Evolutionary conservation across 2,113 vertebrate genomes (phyloP).

Genomic region (Grantiella picta): DNA sequence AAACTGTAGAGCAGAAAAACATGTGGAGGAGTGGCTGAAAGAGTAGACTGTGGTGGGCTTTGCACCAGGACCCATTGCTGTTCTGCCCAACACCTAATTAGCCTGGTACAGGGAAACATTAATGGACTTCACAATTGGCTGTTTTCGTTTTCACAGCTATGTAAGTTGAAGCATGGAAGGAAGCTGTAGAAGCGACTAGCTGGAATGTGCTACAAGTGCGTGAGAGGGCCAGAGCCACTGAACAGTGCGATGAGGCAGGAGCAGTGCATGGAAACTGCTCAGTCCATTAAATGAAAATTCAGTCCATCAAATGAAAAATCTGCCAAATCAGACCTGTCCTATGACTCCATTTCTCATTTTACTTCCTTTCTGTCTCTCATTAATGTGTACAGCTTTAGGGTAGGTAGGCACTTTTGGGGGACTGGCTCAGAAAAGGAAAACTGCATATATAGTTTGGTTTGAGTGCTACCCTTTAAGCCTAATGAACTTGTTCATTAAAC

Average conservation of each 20-base stretch:
- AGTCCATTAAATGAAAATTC: not conserved
- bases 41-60: not conserved
- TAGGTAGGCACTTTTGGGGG: not conserved
- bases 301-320: not conserved
- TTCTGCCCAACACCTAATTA: not conserved
- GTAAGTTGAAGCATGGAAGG: not conserved
- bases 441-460: not conserved
- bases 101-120: not conserved
- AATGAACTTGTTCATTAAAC: not conserved
- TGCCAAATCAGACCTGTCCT: not conserved
- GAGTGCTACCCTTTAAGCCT: conserved; percentile 5
- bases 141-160: not conserved
- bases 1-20: not conserved
- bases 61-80: not conserved
- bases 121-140: not conserved
- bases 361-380: not conserved
- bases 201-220: not conserved
- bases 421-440: not conserved
- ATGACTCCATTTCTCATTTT: not conserved
- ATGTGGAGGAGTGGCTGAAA: not conserved
- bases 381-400: not conserved
- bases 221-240: not conserved
- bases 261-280: not conserved
- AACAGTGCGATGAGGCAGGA: not conserved
- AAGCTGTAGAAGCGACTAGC: not conserved